phyloP scores from a whole-genome alignment of 2,888 invertebrate species.

The Hydropsyche betteni region DNA sequence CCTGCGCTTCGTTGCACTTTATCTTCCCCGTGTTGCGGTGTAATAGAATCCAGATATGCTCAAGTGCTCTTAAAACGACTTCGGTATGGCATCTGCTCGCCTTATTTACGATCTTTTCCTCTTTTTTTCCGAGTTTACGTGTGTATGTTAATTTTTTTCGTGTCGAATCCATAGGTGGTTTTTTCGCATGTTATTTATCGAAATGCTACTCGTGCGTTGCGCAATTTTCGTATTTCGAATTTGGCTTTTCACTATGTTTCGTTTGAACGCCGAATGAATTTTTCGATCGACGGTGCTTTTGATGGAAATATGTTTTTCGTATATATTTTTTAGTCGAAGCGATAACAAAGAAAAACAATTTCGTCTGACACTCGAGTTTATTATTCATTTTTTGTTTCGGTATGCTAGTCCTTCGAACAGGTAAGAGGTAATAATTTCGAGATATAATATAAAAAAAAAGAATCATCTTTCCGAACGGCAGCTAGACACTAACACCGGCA shows the following conservation, averaged over 20 bases:
- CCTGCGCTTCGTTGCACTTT: conserved; percentile 34
- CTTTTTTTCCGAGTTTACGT: no score
- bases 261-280: no score
- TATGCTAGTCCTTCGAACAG: conserved; percentile 26
- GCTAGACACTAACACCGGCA: background rate
- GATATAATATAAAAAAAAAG: conserved; percentile 35
- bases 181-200: no score
- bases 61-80: conserved; percentile 33
- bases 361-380: conserved; percentile 41
- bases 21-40: conserved; percentile 11
- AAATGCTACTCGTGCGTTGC: no score
- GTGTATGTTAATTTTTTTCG: no score
- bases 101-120: conserved; percentile 32
- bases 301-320: background rate
- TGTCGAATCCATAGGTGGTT: no score
- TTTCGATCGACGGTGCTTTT: no score
- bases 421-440: conserved; percentile 40
- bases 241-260: no score
- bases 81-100: conserved; percentile 1
- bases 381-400: conserved; percentile 30
- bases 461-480: background rate
- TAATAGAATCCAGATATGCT: conserved; percentile 39
- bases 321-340: conserved; percentile 6
- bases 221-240: no score
- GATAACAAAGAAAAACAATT: conserved; percentile 49